Percentiles rank a stretch among this genome's conserved stretches.
These are phyloP conservation scores for Pagrus major DNA, from an alignment of 2,113 vertebrate genomes.

Conservation along the genomic window DNA sequence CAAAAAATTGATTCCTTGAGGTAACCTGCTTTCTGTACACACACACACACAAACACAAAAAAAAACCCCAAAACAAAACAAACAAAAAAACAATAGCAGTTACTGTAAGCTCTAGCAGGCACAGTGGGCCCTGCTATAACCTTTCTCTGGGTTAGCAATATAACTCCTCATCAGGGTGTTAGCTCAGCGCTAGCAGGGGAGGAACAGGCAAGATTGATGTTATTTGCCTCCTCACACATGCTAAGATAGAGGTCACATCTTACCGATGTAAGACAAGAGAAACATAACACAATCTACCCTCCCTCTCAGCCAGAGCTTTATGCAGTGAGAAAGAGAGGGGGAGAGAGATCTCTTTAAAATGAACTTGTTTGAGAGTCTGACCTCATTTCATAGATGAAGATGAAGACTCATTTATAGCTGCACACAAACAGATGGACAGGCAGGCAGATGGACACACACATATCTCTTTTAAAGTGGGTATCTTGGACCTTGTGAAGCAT, in stretches of 20 bases:
- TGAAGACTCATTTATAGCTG: slow-evolving; percentile 46
- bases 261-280: slow-evolving; percentile 54
- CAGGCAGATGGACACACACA: slow-evolving; percentile 62
- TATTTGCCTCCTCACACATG: slow-evolving; percentile 59
- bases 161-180: slow-evolving; percentile 48
- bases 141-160: slow-evolving; percentile 43
- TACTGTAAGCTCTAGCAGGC: slow-evolving; percentile 30
- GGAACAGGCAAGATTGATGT: slow-evolving; percentile 45
- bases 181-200: slow-evolving; percentile 24
- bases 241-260: slow-evolving; percentile 55
- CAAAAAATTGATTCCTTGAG: no score
- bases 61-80: neutral
- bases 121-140: slow-evolving; percentile 6
- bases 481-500: slow-evolving; percentile 50
- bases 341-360: slow-evolving; percentile 7
- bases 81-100: slow-evolving; percentile 5
- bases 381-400: slow-evolving; percentile 61
- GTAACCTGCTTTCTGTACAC: neutral
- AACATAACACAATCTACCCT: slow-evolving; percentile 27
- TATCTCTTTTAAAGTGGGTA: slow-evolving; percentile 32
- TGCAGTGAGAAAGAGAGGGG: slow-evolving; percentile 2
- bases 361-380: slow-evolving; percentile 48
- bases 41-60: slow-evolving; percentile 11
- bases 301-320: neutral
- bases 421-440: slow-evolving; percentile 64